Evolutionary conservation across 2,888 invertebrate genomes (phyloP).

Genomic region (Sminthurinus aureus): DNA sequence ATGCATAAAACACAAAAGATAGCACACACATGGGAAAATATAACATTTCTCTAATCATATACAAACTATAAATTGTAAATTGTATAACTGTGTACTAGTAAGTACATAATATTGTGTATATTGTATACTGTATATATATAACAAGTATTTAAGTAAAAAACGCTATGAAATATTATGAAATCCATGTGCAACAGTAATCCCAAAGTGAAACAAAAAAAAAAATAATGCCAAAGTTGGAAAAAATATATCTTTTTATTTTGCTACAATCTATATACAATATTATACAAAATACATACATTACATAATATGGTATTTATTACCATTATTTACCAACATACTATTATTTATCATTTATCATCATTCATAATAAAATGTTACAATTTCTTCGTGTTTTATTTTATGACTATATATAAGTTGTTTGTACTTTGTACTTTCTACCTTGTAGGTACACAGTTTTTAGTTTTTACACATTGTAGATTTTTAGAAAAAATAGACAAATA

Average conservation of each 20-base stretch:
- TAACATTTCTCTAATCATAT: not conserved
- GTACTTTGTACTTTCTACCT: too few relatives aligned
- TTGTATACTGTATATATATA: too few relatives aligned
- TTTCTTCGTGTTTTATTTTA: too few relatives aligned
- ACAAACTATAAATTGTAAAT: not conserved
- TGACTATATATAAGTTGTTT: too few relatives aligned
- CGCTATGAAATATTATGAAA: not conserved
- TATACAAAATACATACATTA: not conserved
- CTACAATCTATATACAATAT: not conserved
- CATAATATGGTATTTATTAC: not conserved
- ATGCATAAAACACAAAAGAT: not conserved
- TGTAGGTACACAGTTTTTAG: too few relatives aligned
- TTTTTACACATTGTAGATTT: too few relatives aligned
- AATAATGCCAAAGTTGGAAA: too few relatives aligned
- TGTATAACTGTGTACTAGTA: too few relatives aligned
- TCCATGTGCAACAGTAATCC: not conserved
- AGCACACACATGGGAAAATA: not conserved
- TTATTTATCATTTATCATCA: not conserved
- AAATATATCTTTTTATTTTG: not conserved
- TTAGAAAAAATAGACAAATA: too few relatives aligned
- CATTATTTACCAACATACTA: not conserved
- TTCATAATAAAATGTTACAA: slow-evolving; percentile 7
- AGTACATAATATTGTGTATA: too few relatives aligned
- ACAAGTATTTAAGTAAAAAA: not conserved
- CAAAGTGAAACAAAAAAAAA: too few relatives aligned